Evolutionary conservation across 2,113 vertebrate species (phyloP).

Genomic region (Lota lota): DNA sequence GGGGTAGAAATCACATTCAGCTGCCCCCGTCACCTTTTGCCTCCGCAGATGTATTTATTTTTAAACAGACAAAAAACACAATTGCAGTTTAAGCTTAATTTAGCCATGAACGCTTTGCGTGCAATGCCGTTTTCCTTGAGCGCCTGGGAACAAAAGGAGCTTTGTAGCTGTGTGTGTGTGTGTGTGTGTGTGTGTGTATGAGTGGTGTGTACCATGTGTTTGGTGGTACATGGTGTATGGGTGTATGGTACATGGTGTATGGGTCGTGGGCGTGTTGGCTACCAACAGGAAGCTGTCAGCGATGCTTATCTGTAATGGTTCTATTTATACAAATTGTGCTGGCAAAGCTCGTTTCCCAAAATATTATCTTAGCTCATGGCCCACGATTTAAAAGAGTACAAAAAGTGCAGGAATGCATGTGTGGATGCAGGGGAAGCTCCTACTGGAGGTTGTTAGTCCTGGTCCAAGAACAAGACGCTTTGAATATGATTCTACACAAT

Average conservation of each 20-base stretch:
- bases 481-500: too few species aligned
- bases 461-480: neutral
- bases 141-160: slow-evolving; percentile 69
- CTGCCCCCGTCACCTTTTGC: slow-evolving; percentile 28
- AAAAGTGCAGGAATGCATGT: slow-evolving; percentile 11
- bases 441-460: slow-evolving; percentile 32
- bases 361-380: slow-evolving; percentile 47
- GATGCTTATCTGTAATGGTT: slow-evolving; percentile 56
- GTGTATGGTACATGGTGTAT: slow-evolving; percentile 39
- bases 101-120: slow-evolving; percentile 53
- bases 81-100: slow-evolving; percentile 53
- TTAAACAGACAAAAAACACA: slow-evolving; percentile 12
- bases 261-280: slow-evolving; percentile 8
- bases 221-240: slow-evolving; percentile 36
- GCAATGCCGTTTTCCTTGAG: slow-evolving; percentile 58
- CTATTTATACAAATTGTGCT: slow-evolving; percentile 30
- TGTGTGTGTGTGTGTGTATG: slow-evolving; percentile 14
- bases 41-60: neutral
- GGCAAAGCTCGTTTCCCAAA: slow-evolving; percentile 43
- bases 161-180: slow-evolving; percentile 50
- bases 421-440: slow-evolving; percentile 13
- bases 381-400: slow-evolving; percentile 3
- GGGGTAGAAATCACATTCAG: slow-evolving; percentile 48
- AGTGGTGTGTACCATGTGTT: slow-evolving; percentile 54
- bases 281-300: slow-evolving; percentile 45